A percentile compares a stretch with the other conserved stretches of the same genome.
These are phyloP conservation scores for Sebastes hubbsi DNA, from an alignment of 2,797 vertebrate genomes.

Conservation along the genomic window DNA sequence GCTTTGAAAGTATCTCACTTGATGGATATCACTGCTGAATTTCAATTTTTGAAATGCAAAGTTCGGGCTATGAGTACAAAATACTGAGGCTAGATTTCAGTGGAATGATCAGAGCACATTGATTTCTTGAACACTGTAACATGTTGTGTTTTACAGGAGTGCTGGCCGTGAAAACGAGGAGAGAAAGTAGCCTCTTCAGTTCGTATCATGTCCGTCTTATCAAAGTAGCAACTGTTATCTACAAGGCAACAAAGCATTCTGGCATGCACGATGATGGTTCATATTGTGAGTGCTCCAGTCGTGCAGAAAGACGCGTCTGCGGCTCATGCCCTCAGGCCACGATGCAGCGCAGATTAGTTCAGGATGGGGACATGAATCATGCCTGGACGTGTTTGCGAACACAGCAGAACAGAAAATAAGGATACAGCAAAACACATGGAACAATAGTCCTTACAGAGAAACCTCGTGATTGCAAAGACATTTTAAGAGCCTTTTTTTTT, in stretches of 20 bases:
- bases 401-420: background rate
- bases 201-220: background rate
- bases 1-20: background rate
- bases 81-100: background rate
- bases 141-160: background rate
- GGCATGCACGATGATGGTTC: background rate
- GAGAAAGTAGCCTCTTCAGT: background rate
- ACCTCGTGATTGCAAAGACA: background rate
- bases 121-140: background rate
- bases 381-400: constrained; percentile 17
- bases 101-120: background rate
- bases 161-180: background rate
- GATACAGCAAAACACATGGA: background rate
- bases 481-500: background rate
- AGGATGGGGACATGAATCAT: constrained; percentile 24
- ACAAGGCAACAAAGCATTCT: background rate
- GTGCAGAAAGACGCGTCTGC: background rate
- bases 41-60: background rate
- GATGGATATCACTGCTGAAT: background rate
- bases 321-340: constrained; percentile 9
- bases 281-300: background rate
- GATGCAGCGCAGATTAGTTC: constrained; percentile 18
- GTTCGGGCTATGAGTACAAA: background rate
- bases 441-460: background rate
- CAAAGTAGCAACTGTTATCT: background rate